Evolutionary conservation across 2,113 vertebrate genomes (phyloP).

Genomic region (Epinephelus cyanopodus): DNA sequence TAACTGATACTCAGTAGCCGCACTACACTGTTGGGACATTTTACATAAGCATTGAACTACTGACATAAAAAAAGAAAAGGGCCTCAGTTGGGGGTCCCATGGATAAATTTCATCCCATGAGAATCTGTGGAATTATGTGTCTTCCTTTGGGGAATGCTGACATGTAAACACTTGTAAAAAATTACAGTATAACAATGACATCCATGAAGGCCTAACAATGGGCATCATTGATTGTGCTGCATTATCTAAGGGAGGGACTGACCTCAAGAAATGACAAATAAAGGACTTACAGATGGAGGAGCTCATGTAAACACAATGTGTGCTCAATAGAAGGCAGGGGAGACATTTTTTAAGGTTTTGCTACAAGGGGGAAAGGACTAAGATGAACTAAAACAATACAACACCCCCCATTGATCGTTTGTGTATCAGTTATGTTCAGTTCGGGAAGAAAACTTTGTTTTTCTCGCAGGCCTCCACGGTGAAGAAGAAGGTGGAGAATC

Average conservation of each 20-base stretch:
- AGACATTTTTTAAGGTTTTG: neutral
- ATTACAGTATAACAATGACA: conserved; percentile 16
- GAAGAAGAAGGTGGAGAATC: too few relatives aligned
- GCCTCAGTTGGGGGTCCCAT: neutral
- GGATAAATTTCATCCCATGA: neutral
- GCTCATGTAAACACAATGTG: neutral
- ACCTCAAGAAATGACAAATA: conserved; percentile 24
- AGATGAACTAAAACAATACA: neutral
- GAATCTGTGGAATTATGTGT: conserved; percentile 20
- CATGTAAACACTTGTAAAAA: neutral
- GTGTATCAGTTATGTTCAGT: too few relatives aligned
- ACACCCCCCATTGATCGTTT: too few relatives aligned
- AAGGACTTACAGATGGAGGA: conserved; percentile 30
- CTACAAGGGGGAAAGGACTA: neutral
- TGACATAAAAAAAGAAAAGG: conserved; percentile 7
- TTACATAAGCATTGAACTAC: neutral
- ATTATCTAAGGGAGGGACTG: conserved; percentile 21
- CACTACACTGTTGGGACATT: neutral
- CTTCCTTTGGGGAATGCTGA: neutral
- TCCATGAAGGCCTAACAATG: conserved; percentile 11
- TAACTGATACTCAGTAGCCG: neutral
- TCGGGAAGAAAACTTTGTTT: too few relatives aligned
- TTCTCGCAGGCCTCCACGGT: too few relatives aligned
- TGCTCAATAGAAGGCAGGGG: neutral
- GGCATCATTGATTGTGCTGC: conserved; percentile 6